Evolutionary conservation across 2,888 invertebrate genomes (phyloP).

Genomic region (Dolichopus griseipennis): DNA sequence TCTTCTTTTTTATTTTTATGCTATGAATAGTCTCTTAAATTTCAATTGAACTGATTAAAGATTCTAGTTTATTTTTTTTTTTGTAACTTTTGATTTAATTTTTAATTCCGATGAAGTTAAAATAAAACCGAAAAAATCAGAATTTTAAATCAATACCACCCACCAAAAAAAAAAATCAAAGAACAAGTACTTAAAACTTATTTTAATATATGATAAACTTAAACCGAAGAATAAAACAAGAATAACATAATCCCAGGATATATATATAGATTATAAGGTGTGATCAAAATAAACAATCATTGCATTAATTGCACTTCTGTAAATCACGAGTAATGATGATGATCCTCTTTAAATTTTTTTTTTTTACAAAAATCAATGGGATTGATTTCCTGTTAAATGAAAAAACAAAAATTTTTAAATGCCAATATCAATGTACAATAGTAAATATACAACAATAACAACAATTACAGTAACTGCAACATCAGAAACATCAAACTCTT

Average conservation of each 20-base stretch:
- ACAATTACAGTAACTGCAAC: too few species aligned
- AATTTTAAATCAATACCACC: neutral
- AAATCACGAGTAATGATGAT: slow-evolving; percentile 8
- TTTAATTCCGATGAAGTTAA: neutral
- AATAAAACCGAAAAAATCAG: neutral
- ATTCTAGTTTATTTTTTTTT: neutral
- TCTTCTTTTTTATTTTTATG: too few species aligned
- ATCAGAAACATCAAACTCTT: too few species aligned
- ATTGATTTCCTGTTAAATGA: too few species aligned
- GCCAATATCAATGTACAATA: too few species aligned
- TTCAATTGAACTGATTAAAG: slow-evolving; percentile 1
- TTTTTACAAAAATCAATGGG: too few species aligned
- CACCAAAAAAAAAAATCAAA: neutral
- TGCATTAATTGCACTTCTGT: slow-evolving; percentile 11
- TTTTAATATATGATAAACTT: neutral
- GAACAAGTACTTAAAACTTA: neutral
- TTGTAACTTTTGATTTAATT: slow-evolving; percentile 3
- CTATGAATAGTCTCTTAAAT: neutral
- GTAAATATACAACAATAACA: too few species aligned
- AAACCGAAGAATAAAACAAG: neutral
- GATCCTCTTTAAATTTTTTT: neutral
- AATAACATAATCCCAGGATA: neutral
- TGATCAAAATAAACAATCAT: slow-evolving; percentile 10
- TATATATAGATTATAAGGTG: neutral
- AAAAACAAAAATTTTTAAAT: too few species aligned